phyloP scores from a whole-genome alignment of 2,113 vertebrate genomes.

The Anas platyrhynchos region DNA sequence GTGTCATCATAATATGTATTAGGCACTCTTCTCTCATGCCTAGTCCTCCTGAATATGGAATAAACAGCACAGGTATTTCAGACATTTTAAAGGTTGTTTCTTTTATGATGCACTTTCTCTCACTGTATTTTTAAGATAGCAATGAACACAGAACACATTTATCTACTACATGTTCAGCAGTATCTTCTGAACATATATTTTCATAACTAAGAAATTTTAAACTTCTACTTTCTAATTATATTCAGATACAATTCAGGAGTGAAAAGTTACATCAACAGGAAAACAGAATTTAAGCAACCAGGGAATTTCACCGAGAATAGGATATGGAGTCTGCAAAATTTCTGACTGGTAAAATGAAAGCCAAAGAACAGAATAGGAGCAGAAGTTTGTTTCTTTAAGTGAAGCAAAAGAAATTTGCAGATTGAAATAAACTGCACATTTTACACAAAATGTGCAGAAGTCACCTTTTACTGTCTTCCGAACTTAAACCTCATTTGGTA shows the following conservation, averaged over 20 bases:
- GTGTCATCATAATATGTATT: conserved; percentile 78
- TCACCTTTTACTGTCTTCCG: not conserved
- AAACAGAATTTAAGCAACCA: not conserved
- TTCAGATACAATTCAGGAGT: not conserved
- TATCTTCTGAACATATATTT: not conserved
- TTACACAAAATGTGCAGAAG: not conserved
- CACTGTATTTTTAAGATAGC: not conserved
- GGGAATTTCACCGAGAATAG: not conserved
- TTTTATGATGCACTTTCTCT: not conserved
- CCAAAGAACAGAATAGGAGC: not conserved
- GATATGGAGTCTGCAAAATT: not conserved
- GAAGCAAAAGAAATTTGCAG: not conserved
- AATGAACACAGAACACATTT: not conserved
- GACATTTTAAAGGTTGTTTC: conserved; percentile 17
- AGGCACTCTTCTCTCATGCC: conserved; percentile 83
- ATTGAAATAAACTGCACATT: not conserved
- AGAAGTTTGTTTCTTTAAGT: not conserved
- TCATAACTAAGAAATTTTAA: not conserved
- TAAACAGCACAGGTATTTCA: conserved; percentile 72
- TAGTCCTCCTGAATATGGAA: conserved; percentile 79
- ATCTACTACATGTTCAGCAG: not conserved
- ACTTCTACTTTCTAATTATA: not conserved
- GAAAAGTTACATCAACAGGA: not conserved
- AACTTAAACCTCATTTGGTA: not conserved
- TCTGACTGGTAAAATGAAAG: not conserved